Evolutionary conservation across 2,888 invertebrate genomes (phyloP).

Genomic region (Furcula furcula): DNA sequence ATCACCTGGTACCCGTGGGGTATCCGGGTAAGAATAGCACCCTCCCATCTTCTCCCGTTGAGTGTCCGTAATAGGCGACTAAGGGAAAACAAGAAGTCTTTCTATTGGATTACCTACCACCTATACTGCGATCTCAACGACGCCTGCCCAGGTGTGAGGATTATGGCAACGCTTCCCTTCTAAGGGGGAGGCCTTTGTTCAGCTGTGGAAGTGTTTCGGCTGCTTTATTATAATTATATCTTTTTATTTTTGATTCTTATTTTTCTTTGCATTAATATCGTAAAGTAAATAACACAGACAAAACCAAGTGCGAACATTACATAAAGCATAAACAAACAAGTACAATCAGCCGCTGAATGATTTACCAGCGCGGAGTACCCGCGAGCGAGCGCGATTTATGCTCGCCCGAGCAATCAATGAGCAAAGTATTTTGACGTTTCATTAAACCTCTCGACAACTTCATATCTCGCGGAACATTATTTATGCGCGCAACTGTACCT

Average conservation of each 20-base stretch:
- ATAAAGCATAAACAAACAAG: slow-evolving; percentile 43
- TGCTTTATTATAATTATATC: no score
- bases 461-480: slow-evolving; percentile 66
- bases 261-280: background rate
- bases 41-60: no score
- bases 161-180: no score
- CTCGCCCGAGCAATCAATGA: slow-evolving; percentile 58
- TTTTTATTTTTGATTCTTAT: background rate
- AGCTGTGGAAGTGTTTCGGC: no score
- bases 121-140: no score
- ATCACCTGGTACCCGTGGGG: no score
- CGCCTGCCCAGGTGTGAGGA: no score
- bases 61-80: no score
- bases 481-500: slow-evolving; percentile 64
- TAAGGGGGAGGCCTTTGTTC: no score
- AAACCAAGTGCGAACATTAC: slow-evolving; percentile 21
- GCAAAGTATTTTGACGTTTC: slow-evolving; percentile 72
- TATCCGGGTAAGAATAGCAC: no score
- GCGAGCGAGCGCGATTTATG: slow-evolving; percentile 47
- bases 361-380: slow-evolving; percentile 42
- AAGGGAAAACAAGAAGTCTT: no score
- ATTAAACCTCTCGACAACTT: slow-evolving; percentile 74
- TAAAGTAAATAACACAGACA: background rate
- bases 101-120: no score
- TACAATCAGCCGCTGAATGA: slow-evolving; percentile 43